Conservation (phyloP, 2,113 vertebrate species). For the Scalopus aquaticus region DNA sequence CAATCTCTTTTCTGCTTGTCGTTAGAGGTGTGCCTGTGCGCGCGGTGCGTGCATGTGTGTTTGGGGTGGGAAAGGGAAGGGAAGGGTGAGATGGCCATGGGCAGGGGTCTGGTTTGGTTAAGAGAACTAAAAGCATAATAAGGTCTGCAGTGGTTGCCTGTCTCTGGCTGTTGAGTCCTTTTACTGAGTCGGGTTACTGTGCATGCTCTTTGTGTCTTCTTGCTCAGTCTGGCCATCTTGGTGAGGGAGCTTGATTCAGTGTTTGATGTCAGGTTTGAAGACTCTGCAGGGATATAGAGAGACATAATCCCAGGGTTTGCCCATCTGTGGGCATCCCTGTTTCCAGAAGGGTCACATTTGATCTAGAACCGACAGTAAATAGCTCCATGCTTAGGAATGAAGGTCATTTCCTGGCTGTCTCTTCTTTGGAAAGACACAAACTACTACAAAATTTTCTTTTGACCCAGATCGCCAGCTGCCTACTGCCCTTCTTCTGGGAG, state of each 20-base stretch:
- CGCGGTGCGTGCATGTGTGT: background rate
- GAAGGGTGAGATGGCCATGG: background rate
- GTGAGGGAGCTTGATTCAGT: background rate
- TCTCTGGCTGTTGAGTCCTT: background rate
- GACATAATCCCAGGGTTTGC: background rate
- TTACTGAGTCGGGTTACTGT: no score
- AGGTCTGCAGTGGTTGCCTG: background rate
- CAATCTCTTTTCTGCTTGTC: slow-evolving; percentile 61
- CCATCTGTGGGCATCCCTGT: background rate
- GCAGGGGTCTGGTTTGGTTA: background rate
- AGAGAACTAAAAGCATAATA: background rate
- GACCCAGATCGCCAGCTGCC: background rate
- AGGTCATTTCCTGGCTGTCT: background rate
- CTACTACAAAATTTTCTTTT: background rate
- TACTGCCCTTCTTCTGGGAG: background rate
- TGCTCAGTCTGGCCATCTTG: background rate
- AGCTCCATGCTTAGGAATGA: background rate
- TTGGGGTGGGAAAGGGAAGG: background rate
- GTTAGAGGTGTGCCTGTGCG: background rate
- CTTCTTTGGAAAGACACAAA: background rate
- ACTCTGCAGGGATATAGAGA: background rate
- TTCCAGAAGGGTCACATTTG: background rate
- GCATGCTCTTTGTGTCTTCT: background rate
- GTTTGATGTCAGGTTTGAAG: background rate
- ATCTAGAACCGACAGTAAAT: background rate